Conservation (phyloP, 2,888 invertebrate genomes). For the Labia minor region DNA sequence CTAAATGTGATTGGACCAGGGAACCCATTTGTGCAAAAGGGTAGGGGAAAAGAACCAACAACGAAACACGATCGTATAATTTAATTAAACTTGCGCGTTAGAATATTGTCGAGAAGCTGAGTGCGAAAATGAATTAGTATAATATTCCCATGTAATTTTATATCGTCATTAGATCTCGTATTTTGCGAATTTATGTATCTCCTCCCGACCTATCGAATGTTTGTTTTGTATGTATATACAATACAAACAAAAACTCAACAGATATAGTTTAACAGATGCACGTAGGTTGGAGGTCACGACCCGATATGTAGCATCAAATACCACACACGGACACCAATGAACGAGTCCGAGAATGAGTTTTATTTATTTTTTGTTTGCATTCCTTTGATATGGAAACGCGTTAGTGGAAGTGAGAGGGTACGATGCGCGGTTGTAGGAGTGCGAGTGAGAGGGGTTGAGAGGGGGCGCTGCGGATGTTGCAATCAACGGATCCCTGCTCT, state of each 20-base stretch:
- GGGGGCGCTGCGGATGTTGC: slow-evolving; percentile 3
- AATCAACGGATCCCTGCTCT: not conserved
- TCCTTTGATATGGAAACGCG: slow-evolving; percentile 13
- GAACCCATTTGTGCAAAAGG: not conserved
- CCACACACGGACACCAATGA: not conserved
- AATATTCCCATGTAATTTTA: not conserved
- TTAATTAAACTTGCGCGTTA: not conserved
- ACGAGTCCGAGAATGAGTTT: not conserved
- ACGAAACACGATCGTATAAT: slow-evolving; percentile 1
- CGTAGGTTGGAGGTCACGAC: not conserved
- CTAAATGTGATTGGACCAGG: not conserved
- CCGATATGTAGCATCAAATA: not conserved
- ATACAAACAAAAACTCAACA: slow-evolving; percentile 13
- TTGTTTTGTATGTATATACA: not conserved
- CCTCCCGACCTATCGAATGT: not conserved
- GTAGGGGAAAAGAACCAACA: not conserved
- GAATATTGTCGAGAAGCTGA: not conserved
- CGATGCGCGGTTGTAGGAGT: not conserved
- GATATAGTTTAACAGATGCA: not conserved
- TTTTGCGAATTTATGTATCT: not conserved
- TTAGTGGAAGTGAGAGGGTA: not conserved
- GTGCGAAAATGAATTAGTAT: not conserved
- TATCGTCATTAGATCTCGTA: not conserved
- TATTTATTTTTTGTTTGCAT: slow-evolving; percentile 13
- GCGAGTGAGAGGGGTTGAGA: not conserved